These are phyloP conservation scores for Sphenopsis melanotis DNA, from an alignment of 2,797 vertebrate genomes.

Conservation along the genomic window DNA sequence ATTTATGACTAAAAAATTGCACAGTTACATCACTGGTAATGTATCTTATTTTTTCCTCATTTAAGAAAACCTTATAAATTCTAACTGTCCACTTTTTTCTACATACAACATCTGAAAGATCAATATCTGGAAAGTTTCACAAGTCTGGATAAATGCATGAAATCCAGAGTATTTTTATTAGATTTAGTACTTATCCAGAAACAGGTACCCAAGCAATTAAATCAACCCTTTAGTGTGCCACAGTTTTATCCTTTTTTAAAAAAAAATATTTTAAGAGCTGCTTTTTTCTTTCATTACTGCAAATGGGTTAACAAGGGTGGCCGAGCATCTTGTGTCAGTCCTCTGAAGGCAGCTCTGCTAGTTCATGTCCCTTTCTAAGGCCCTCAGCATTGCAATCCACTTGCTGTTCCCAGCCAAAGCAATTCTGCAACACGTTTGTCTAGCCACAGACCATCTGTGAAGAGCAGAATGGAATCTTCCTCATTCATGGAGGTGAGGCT, in stretches of 20 bases:
- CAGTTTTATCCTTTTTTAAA: neutral
- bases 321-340: neutral
- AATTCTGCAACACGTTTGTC: neutral
- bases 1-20: neutral
- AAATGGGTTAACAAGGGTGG: neutral
- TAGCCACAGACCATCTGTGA: neutral
- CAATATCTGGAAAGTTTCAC: neutral
- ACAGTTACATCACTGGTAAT: neutral
- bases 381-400: neutral
- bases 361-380: neutral
- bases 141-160: neutral
- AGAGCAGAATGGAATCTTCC: neutral
- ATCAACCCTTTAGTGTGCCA: neutral
- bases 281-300: neutral
- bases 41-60: neutral
- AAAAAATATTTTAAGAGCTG: neutral
- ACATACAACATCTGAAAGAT: neutral
- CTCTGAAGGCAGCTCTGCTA: neutral
- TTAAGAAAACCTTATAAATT: neutral
- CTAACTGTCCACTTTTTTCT: neutral
- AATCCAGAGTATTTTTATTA: neutral
- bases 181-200: neutral
- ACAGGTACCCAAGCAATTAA: neutral
- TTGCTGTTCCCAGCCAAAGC: neutral
- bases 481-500: neutral